Evolutionary conservation across 2,888 invertebrate species (phyloP), one percentile per base, ranked within the genome.

Genomic region (Volucella inflata): DNA sequence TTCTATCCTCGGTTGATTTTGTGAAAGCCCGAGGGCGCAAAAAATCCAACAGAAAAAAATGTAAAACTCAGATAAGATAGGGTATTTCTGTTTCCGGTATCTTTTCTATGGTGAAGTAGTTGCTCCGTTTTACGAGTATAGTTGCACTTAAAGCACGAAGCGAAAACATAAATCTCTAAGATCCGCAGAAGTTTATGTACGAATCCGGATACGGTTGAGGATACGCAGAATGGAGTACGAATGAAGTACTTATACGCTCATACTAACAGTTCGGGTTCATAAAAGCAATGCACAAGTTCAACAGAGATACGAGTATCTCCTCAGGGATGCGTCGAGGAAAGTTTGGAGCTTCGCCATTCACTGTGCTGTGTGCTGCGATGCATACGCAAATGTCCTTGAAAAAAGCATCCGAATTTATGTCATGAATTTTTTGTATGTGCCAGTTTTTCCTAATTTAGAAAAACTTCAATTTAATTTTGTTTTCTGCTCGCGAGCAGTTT

Each of bases 141-240:
- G 53, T 51, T 71, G 75, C 65, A 83, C 64, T 83, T 36, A 60
- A 74, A 70, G 42, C 83, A 84, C 79, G 70, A 50, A 70, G 46
- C 53, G 59, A 60, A 79, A 64, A 53, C 53, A 79, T 84, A 75
- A 74, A 84, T 84, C 75, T 79, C 65, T 70, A 40, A 71, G 75
- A 71, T 84, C 75, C 70, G 60, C 38, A 36, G 64, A 53, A 53
- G 50, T 82, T 81, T 74, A 60, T 67, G 65, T 51, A 17, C n/a
- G 40, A 9, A 46, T 30, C 6, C 30, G 30, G 30, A 30, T 30
- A 30, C 6, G 30, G 30, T 6, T n/a, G n/a, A n/a, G n/a, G n/a
- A n/a, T 30, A 30, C 6, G 30, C 6, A 30, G 6, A 30, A 30
- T 30, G 30, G 30, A 30, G 30, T 30, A 30, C 6, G 30, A 30